A percentile compares a stretch with the other conserved stretches of the same genome.
phyloP scores from a whole-genome alignment of 2,113 vertebrate species.

The Rafetus swinhoei region DNA sequence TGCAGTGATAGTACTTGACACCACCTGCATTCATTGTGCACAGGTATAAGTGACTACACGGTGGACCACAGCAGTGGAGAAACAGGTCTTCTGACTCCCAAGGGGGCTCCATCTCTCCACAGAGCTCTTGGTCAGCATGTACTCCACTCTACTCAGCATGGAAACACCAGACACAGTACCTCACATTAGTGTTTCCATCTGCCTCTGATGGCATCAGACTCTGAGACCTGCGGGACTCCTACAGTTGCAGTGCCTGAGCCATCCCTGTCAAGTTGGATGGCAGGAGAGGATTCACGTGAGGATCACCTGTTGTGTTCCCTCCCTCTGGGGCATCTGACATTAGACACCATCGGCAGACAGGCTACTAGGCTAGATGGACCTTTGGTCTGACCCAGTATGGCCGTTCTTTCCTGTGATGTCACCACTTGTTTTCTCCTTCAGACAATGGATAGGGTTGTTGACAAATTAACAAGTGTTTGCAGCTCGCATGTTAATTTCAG shows the following conservation, averaged over 20 bases:
- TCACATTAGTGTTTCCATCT: background rate
- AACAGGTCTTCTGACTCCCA: background rate
- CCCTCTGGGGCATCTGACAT: too few species aligned
- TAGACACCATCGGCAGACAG: too few species aligned
- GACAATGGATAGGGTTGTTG: background rate
- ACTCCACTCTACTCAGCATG: background rate
- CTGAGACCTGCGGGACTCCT: background rate
- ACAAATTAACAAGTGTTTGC: background rate
- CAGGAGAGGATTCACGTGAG: too few species aligned
- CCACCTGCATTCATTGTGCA: background rate
- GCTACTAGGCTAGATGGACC: too few species aligned
- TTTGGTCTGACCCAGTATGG: too few species aligned
- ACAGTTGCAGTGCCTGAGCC: background rate
- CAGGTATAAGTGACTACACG: background rate
- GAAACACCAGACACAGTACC: background rate
- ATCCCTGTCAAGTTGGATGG: background rate
- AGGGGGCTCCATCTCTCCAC: background rate
- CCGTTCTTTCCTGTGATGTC: background rate
- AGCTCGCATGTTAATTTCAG: background rate
- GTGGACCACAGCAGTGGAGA: background rate
- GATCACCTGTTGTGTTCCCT: too few species aligned
- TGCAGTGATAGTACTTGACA: background rate
- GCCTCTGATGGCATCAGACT: too few species aligned
- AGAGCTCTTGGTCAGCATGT: background rate
- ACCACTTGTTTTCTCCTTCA: background rate